Evolutionary conservation across 1,140 invertebrate species (phyloP), one percentile per base, ranked within the genome.

Genomic region (Littorina saxatilis): DNA sequence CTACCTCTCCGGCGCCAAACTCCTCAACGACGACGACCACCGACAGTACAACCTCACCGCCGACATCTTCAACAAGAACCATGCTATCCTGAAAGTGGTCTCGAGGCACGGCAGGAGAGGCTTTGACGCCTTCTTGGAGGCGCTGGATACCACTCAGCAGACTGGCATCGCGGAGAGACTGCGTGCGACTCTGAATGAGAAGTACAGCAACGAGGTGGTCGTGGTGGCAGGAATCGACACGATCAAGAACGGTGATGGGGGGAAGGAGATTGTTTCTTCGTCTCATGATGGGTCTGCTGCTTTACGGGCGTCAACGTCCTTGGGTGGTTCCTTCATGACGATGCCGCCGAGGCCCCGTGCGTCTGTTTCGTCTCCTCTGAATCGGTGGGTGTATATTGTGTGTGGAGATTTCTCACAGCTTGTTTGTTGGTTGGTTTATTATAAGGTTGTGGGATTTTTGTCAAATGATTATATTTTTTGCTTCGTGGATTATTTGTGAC

Each of bases 41-140:
- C 20, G 23, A 15, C 23, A 32, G 70, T 73, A 17, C 70, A 29
- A 17, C 70, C 5, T 23, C 23, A 35, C 70, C n/a, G 23, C n/a
- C 40, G 70, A 73, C 43, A 29, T 13, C 23, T 50, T 37, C 40
- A 43, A 50, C 23, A 47, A 50, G 70, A 73, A 73, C 70, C 70
- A 73, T n/a, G 43, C 70, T n/a, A 20, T 73, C 23, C 43, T 73
- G 7, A 73, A 0, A 20, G 50, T 73, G 27, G 70, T 73, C 40
- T 39, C 70, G 40, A 73, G 37, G 70, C 32, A 73, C 43, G 70
- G 70, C 20, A 37, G 23, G 29, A 73, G 50, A 32, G 40, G 70
- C 7, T 73, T 73, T n/a, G 70, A 73, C n/a, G 23, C 70, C 43
- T 73, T 73, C 43, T n/a, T 73, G n/a, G 70, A 47, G n/a, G 70